Evolutionary conservation across 2,888 invertebrate genomes (phyloP), one percentile per base, ranked within the genome.

Genomic region (Trimorus sp.): DNA sequence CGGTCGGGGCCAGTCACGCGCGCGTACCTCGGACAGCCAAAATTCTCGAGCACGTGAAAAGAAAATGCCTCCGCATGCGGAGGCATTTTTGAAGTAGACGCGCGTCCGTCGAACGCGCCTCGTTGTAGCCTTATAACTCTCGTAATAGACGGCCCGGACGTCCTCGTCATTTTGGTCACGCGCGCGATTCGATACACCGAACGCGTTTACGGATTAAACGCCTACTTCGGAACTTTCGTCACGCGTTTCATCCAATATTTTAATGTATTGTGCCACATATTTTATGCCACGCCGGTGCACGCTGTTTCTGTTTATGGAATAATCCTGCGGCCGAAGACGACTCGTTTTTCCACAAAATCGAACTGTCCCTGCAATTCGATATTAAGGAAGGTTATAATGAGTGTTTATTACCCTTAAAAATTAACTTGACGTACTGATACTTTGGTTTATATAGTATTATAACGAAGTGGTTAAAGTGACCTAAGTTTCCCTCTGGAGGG

Each of bases 161-260:
- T 81, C 79, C 75, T 85, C 85, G 84, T 83, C 83, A 89, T 89
- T 89, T 89, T 87, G 85, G 85, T 89, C 88, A 88, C 89, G 88
- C 87, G 87, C 88, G 82, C 84, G 75, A 84, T 83, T 86, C 81
- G 81, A 81, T 81, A 81, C 76, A 87, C 86, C 82, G 84, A 83
- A 84, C 87, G 86, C 86, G 85, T 86, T 87, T 86, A 85, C 80
- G 82, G 82, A 82, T 83, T 83, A 79, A 84, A 84, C 82, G 80
- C 60, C 54, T 69, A 66, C 70, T 82, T 80, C 68, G 48, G 80
- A 76, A 81, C 77, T 76, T 83, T 77, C 79, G 79, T 83, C 83
- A 83, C 83, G 83, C 70, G 74, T 83, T 37, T 70, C 73, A 77
- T 71, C 73, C 81, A 73, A 77, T 77, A 81, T 81, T 77, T 81